Conservation (phyloP, 2,888 invertebrate genomes). For the Gisinianus flammeolus region DNA sequence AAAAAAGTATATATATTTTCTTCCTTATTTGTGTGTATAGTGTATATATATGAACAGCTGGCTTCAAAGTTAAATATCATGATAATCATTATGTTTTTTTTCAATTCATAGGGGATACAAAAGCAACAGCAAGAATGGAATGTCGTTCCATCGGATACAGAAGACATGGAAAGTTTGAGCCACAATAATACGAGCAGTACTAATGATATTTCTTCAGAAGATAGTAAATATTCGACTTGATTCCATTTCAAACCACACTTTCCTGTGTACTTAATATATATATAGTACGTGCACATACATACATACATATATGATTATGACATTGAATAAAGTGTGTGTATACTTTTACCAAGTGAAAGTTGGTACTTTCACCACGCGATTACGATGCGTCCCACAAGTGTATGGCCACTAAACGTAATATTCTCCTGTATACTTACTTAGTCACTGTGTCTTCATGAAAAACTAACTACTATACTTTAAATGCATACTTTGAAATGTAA, state of each 20-base stretch:
- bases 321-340: neutral
- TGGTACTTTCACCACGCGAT: no score
- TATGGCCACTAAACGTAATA: no score
- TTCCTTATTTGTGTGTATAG: neutral
- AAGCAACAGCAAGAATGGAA: constrained; percentile 51
- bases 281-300: neutral
- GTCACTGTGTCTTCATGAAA: no score
- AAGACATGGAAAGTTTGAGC: constrained; percentile 31
- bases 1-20: constrained; percentile 45
- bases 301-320: neutral
- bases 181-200: constrained; percentile 7
- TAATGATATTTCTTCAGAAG: constrained; percentile 11
- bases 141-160: constrained; percentile 38
- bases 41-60: neutral
- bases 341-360: no score
- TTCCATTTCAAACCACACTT: neutral
- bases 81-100: neutral
- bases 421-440: no score
- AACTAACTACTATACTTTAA: no score
- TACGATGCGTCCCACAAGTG: no score
- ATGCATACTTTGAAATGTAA: no score
- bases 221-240: constrained; percentile 26
- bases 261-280: neutral
- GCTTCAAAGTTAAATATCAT: neutral
- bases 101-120: constrained; percentile 46